Evolutionary conservation across 1,140 invertebrate genomes (phyloP).

Genomic region (Drosophila ogumai): DNA sequence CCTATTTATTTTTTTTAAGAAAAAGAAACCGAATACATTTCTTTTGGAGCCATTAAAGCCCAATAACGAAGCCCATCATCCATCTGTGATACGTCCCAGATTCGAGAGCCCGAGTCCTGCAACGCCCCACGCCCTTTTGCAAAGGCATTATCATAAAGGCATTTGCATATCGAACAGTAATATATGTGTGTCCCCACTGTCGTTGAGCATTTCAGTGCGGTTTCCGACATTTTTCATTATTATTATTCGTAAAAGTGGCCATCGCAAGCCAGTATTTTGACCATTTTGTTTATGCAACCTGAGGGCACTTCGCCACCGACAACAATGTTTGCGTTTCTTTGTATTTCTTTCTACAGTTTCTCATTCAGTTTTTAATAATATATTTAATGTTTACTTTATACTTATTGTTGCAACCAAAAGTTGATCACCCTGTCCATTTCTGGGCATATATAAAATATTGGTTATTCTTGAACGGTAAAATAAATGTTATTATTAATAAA

Average conservation of each 20-base stretch:
- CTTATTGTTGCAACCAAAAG: background rate
- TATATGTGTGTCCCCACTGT: conserved; percentile 21
- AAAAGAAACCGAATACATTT: conserved; percentile 4
- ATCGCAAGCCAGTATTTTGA: conserved; percentile 20
- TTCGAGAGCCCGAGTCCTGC: background rate
- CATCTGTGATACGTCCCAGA: background rate
- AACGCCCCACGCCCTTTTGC: conserved; percentile 11
- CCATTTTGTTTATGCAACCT: conserved; percentile 46
- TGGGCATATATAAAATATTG: conserved; percentile 1
- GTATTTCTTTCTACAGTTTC: conserved; percentile 26
- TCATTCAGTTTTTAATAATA: conserved; percentile 35
- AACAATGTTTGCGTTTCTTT: conserved; percentile 15
- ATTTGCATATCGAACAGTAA: conserved; percentile 42
- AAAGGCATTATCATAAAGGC: conserved; percentile 41
- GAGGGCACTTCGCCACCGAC: conserved; percentile 16
- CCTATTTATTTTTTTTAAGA: conserved; percentile 9
- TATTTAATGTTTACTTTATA: conserved; percentile 12
- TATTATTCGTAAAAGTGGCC: conserved; percentile 5
- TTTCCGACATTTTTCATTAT: conserved; percentile 18
- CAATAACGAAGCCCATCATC: conserved; percentile 12
- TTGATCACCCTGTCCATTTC: background rate
- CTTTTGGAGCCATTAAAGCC: background rate
- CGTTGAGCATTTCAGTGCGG: conserved; percentile 15
- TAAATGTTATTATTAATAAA: conserved; percentile 4
- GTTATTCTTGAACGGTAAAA: background rate